A percentile compares a stretch with the other conserved stretches of the same genome.
phyloP scores from a whole-genome alignment of 1,140 invertebrate species.

The Cecropterus lyciades region DNA sequence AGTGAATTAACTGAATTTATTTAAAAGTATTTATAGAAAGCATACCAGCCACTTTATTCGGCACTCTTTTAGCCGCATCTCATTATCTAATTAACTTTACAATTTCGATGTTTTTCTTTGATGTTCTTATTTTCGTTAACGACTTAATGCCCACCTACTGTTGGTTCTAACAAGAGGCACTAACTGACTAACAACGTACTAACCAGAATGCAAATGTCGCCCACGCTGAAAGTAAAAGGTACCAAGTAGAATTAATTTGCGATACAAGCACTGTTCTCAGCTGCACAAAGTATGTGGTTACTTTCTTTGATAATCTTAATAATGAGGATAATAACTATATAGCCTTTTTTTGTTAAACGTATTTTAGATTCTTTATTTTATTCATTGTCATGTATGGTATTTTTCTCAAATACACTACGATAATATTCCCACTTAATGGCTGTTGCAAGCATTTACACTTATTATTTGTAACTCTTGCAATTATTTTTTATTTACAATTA shows the following conservation, averaged over 20 bases:
- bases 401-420: no score
- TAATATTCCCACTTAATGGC: no score
- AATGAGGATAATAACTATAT: conserved; percentile 2
- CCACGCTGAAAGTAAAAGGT: conserved; percentile 43
- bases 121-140: conserved; percentile 33
- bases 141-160: conserved; percentile 40
- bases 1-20: neutral
- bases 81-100: conserved; percentile 40
- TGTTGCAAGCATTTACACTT: no score
- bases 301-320: conserved; percentile 24
- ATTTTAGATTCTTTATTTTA: no score
- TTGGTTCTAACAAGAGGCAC: conserved; percentile 36
- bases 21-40: neutral
- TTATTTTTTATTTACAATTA: no score
- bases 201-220: conserved; percentile 45
- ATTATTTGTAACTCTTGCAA: no score
- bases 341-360: no score
- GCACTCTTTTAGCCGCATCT: conserved; percentile 26
- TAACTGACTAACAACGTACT: conserved; percentile 36
- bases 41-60: neutral
- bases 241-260: conserved; percentile 37
- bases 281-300: conserved; percentile 25
- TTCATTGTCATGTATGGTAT: no score
- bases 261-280: conserved; percentile 10
- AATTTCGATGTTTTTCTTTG: conserved; percentile 30